Evolutionary conservation across 2,113 vertebrate genomes (phyloP).

Genomic region (Dolichotis patagonum): DNA sequence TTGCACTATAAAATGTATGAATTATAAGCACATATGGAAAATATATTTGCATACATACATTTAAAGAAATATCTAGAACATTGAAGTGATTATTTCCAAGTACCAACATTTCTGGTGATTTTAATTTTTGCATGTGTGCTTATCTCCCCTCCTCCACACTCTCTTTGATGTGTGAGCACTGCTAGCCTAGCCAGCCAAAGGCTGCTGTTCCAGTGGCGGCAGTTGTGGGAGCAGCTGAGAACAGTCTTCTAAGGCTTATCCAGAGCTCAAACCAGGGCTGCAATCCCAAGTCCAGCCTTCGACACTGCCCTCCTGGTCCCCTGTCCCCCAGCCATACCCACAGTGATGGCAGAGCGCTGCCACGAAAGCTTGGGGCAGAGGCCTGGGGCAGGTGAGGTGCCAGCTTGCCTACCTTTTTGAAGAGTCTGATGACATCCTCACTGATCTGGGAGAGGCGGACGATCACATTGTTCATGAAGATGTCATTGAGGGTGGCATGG

Average conservation of each 20-base stretch:
- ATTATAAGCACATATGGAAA: background rate
- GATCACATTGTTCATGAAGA: slow-evolving; percentile 99
- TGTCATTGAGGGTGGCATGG: slow-evolving; percentile 97
- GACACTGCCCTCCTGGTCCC: background rate
- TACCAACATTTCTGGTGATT: background rate
- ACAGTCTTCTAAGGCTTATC: background rate
- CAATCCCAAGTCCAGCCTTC: background rate
- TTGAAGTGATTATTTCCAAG: background rate
- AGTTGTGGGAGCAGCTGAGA: background rate
- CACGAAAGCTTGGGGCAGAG: background rate
- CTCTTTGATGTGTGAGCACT: background rate
- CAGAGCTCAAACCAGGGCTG: background rate
- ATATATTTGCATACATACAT: background rate
- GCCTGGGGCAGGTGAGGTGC: background rate
- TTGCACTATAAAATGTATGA: background rate
- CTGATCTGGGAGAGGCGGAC: slow-evolving; percentile 97
- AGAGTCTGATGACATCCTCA: slow-evolving; percentile 98
- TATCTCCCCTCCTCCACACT: background rate
- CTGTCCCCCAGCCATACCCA: background rate
- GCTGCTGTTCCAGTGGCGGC: background rate
- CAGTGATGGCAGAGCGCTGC: background rate
- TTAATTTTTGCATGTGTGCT: background rate
- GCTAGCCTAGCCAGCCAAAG: background rate
- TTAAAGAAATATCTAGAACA: slow-evolving; percentile 4
- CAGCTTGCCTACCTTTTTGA: slow-evolving; percentile 93